A percentile compares a stretch with the other conserved stretches of the same genome.
These are phyloP conservation scores for Caenorhabditis sp. DNA, from an alignment of 2,888 invertebrate genomes.

Conservation along the genomic window DNA sequence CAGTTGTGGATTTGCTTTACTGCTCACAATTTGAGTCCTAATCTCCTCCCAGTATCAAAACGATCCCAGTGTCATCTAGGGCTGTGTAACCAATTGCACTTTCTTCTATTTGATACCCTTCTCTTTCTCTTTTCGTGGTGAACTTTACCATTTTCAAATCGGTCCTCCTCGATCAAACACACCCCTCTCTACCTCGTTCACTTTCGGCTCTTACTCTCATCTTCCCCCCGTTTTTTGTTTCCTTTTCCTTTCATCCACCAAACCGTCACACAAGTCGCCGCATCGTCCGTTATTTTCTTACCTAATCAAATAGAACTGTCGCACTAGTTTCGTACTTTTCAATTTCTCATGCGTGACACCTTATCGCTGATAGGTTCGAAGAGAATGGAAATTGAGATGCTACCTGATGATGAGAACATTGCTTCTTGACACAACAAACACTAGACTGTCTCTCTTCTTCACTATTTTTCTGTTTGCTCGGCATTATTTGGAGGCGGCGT, in stretches of 20 bases:
- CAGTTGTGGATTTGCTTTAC: too few species aligned
- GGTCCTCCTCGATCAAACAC: constrained; percentile 42
- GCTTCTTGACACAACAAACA: constrained; percentile 37
- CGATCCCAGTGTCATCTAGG: background rate
- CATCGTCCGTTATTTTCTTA: background rate
- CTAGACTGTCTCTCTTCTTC: constrained; percentile 29
- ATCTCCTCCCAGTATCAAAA: background rate
- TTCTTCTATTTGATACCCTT: constrained; percentile 46
- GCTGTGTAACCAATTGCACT: constrained; percentile 40
- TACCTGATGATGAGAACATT: constrained; percentile 55
- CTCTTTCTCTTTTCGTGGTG: background rate
- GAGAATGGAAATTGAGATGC: constrained; percentile 13
- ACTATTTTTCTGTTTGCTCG: constrained; percentile 38
- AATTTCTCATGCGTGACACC: constrained; percentile 51
- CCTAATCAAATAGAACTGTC: constrained; percentile 25
- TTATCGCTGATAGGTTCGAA: constrained; percentile 30
- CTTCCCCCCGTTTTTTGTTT: constrained; percentile 28
- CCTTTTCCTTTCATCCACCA: constrained; percentile 28
- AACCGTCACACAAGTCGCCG: constrained; percentile 7
- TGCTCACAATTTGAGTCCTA: background rate
- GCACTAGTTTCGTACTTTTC: constrained; percentile 46
- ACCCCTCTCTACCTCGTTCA: constrained; percentile 24
- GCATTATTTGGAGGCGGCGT: constrained; percentile 50
- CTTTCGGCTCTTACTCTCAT: constrained; percentile 28
- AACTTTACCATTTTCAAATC: constrained; percentile 25